Evolutionary conservation across 2,888 invertebrate genomes (phyloP), one percentile per base, ranked within the genome.

Genomic region (Nycteola revayana): DNA sequence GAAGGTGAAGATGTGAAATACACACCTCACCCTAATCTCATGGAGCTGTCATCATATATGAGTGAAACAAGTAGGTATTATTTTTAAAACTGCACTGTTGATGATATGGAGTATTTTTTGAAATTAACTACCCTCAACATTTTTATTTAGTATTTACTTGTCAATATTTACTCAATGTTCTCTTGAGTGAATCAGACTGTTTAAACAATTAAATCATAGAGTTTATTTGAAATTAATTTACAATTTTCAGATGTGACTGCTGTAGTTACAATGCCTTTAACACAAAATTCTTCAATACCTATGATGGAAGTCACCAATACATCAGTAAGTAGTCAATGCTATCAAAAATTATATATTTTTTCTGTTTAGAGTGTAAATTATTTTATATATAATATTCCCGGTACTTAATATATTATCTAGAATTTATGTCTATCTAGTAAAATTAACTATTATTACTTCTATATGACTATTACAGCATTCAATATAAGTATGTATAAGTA

Each of bases 251-350:
- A 87, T 80, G 87, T 84, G 36, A 86, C 87, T 43, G 85, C 87
- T 52, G 86, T 87, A 42, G 87, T 88, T 9, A 86, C 87, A 52
- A 88, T 87, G 87, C 87, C 87, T 36, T 66, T 86, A 55, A 69
- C 82, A 36, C 86, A 85, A 48, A 86, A 80, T 49, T 76, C 85
- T 24, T 84, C 87, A 50, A 76, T 88, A 60, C 87, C 87, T 22
- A 80, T 85, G 68, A 84, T 88, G 84, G 87, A 88, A 70, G 84
- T 88, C 21, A 81, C 84, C 29, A 88, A 88, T 54, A 83, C 85
- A 56, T 75, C 87, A 27, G 87, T 88, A 68, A 85, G 86, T 79
- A 9, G 7, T n/a, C n/a, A n/a, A n/a, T n/a, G n/a, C 11, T 25
- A 17, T 6, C 10, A 10, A 17, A 5, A 9, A 22, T 36, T 1